A percentile compares a stretch with the other conserved stretches of the same genome.
phyloP scores from a whole-genome alignment of 2,113 vertebrate species.

The Centropristis striata region DNA sequence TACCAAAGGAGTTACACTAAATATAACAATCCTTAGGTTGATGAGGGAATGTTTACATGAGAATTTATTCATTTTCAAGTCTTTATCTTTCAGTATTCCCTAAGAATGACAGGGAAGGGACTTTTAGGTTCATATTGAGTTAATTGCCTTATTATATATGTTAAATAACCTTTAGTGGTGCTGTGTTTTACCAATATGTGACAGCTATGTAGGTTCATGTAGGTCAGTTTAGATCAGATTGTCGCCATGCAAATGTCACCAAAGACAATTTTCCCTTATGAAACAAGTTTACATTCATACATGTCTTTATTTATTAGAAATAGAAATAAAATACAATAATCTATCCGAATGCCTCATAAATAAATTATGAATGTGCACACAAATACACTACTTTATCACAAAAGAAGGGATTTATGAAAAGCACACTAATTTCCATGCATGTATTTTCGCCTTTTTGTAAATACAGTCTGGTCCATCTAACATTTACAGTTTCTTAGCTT shows the following conservation, averaged over 20 bases:
- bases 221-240: neutral
- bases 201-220: neutral
- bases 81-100: conserved; percentile 4
- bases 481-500: neutral
- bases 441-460: neutral
- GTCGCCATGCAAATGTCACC: neutral
- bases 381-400: neutral
- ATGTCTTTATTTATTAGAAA: neutral
- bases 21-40: conserved; percentile 22
- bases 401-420: neutral
- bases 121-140: neutral
- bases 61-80: conserved; percentile 5
- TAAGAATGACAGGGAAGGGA: neutral
- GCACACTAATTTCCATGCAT: neutral
- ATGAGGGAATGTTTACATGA: neutral
- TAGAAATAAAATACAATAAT: neutral
- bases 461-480: neutral
- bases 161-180: neutral
- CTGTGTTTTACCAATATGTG: neutral
- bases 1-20: neutral
- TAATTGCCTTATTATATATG: neutral
- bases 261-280: neutral
- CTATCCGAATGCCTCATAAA: neutral
- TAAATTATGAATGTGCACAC: conserved; percentile 3
- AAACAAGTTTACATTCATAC: neutral